phyloP scores from a whole-genome alignment of 2,113 vertebrate species.

The Danionella cerebrum region DNA sequence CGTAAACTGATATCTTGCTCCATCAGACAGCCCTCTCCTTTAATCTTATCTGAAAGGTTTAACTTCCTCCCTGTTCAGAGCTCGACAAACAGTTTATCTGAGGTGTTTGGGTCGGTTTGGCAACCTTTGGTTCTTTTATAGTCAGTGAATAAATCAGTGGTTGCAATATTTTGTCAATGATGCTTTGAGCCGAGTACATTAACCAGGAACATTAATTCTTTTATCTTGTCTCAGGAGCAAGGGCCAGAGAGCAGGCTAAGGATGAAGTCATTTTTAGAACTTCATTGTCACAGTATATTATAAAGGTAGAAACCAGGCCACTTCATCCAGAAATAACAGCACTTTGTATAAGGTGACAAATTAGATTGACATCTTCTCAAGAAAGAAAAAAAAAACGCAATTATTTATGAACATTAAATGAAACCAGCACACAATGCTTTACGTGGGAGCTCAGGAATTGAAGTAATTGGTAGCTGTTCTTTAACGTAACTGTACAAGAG shows the following conservation, averaged over 20 bases:
- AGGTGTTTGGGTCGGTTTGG: background rate
- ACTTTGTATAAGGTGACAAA: constrained; percentile 8
- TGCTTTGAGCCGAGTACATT: no score
- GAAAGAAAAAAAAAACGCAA: background rate
- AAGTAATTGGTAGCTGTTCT: no score
- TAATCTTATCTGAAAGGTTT: constrained; percentile 10
- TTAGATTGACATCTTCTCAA: constrained; percentile 23
- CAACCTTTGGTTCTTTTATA: background rate
- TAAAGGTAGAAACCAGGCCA: constrained; percentile 34
- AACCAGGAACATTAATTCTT: background rate
- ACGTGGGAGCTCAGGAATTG: background rate
- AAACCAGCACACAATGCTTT: background rate
- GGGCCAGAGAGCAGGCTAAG: background rate
- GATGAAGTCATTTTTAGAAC: constrained; percentile 32
- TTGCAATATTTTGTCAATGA: background rate
- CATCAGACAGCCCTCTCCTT: background rate
- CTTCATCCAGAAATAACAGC: constrained; percentile 31
- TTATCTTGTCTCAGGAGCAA: constrained; percentile 7
- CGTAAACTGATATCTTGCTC: background rate
- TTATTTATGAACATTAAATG: constrained; percentile 7
- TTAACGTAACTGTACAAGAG: no score
- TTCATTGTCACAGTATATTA: constrained; percentile 30
- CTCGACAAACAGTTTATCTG: constrained; percentile 2
- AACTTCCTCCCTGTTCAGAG: background rate
- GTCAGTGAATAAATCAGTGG: background rate